Conservation (phyloP, 1,140 invertebrate genomes). For the Teleopsis dalmanni region DNA sequence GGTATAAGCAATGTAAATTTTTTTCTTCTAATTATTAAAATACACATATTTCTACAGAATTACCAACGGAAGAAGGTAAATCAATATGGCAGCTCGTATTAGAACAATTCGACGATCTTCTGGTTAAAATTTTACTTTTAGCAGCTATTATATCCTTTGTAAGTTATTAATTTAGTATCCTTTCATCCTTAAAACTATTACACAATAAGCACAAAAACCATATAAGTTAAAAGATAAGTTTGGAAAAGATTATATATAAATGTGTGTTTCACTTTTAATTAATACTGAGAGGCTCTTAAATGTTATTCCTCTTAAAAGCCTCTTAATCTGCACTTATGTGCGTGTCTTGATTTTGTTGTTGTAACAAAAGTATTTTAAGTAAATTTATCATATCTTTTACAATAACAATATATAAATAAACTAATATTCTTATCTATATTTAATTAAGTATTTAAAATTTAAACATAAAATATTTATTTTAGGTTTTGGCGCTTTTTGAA, state of each 20-base stretch:
- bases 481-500: slow-evolving; percentile 99
- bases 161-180: slow-evolving; percentile 58
- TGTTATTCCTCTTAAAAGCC: too few relatives aligned
- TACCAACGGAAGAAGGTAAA: slow-evolving; percentile 69
- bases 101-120: slow-evolving; percentile 99
- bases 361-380: too few relatives aligned
- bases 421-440: not conserved
- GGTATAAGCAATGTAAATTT: slow-evolving; percentile 59
- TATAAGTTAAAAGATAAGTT: too few relatives aligned
- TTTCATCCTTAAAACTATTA: not conserved
- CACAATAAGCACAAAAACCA: too few relatives aligned
- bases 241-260: too few relatives aligned
- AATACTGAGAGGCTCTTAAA: too few relatives aligned
- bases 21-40: not conserved
- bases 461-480: slow-evolving; percentile 15
- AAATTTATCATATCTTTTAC: not conserved
- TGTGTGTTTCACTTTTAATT: too few relatives aligned
- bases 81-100: slow-evolving; percentile 98
- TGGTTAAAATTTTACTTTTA: slow-evolving; percentile 99
- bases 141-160: slow-evolving; percentile 99
- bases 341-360: too few relatives aligned
- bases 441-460: not conserved
- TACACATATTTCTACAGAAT: slow-evolving; percentile 50
- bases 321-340: too few relatives aligned
- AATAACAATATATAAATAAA: not conserved